Conservation (phyloP, 1,140 invertebrate genomes). For the Venustaconcha ellipsiformis region DNA sequence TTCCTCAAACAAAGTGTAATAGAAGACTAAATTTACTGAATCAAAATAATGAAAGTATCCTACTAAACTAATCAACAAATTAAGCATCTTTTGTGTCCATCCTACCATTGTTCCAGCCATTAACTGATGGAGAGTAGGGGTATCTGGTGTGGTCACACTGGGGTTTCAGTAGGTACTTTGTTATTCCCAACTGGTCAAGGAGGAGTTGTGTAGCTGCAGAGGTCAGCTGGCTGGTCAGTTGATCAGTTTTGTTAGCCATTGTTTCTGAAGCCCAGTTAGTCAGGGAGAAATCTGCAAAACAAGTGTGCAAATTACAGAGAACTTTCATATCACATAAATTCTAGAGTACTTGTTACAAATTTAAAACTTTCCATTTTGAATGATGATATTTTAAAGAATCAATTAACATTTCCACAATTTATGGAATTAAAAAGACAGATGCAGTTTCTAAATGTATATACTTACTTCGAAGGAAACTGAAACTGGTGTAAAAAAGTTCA, state of each 20-base stretch:
- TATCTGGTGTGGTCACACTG: constrained; percentile 9
- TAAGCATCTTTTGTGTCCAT: neutral
- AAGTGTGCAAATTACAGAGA: neutral
- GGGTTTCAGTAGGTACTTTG: constrained; percentile 1
- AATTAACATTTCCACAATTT: too few species aligned
- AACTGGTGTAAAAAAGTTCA: too few species aligned
- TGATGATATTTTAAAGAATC: too few species aligned
- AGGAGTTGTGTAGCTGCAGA: constrained; percentile 3
- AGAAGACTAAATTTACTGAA: neutral
- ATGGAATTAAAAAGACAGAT: too few species aligned
- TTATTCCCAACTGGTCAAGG: neutral
- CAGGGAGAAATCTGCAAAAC: constrained; percentile 15
- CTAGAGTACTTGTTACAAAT: too few species aligned
- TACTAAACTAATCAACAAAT: too few species aligned
- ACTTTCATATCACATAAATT: too few species aligned
- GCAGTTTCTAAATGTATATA: too few species aligned
- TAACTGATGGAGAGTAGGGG: constrained; percentile 13
- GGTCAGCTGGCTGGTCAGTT: neutral
- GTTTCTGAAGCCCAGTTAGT: constrained; percentile 3
- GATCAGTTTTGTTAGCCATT: neutral
- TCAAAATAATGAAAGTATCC: neutral
- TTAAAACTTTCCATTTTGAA: too few species aligned
- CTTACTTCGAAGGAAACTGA: too few species aligned
- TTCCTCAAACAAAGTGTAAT: neutral
- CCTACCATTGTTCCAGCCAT: constrained; percentile 22